Percentiles rank a stretch among this genome's conserved stretches.
Evolutionary conservation across 2,113 vertebrate species (phyloP).

Genomic region (Myiozetetes cayanensis): DNA sequence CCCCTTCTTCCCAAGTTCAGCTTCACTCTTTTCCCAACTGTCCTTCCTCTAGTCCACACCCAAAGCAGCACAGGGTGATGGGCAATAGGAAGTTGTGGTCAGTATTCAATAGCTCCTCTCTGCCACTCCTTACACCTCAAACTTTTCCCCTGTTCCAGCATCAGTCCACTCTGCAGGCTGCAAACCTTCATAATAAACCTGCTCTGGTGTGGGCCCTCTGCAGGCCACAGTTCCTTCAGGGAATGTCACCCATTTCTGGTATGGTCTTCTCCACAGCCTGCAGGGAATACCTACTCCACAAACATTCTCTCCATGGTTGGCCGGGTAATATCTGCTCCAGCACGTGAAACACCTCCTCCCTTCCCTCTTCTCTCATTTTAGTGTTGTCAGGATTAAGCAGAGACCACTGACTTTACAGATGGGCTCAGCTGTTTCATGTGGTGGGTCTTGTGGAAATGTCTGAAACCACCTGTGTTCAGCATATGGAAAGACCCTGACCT

Average conservation of each 20-base stretch:
- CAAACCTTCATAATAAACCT: background rate
- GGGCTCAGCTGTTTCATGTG: background rate
- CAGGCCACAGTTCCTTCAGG: background rate
- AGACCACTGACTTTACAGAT: background rate
- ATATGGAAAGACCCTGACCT: background rate
- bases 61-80: accelerated
- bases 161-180: background rate
- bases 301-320: too few species aligned
- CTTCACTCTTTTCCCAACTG: background rate
- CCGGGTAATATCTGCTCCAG: background rate
- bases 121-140: background rate
- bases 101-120: background rate
- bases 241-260: background rate
- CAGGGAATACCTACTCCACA: background rate
- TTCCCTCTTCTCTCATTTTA: background rate
- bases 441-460: background rate
- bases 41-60: background rate
- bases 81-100: background rate
- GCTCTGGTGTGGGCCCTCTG: background rate
- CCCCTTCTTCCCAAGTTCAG: background rate
- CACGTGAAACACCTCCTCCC: background rate
- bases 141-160: background rate
- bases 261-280: background rate
- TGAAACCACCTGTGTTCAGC: background rate
- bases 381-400: background rate